A percentile compares a stretch with the other conserved stretches of the same genome.
Conservation (phyloP, 2,113 vertebrate genomes). For the Bubo blakistoni region DNA sequence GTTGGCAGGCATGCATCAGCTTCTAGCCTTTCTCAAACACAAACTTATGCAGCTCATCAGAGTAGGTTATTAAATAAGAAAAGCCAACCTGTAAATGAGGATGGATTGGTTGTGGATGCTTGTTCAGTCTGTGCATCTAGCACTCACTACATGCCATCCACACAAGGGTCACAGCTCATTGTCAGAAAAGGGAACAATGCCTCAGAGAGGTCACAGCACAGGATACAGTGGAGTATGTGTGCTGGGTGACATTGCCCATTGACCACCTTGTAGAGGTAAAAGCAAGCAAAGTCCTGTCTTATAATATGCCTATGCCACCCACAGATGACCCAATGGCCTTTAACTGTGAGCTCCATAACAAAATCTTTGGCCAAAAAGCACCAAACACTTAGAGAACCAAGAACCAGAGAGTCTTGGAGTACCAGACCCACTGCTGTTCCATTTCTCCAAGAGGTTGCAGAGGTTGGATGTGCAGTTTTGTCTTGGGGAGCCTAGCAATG, state of each 20-base stretch:
- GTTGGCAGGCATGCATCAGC: background rate
- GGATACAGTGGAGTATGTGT: too few relatives aligned
- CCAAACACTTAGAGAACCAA: background rate
- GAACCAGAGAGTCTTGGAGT: background rate
- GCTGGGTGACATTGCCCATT: fast-evolving
- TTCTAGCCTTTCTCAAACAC: background rate
- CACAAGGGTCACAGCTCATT: background rate
- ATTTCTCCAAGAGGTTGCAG: background rate
- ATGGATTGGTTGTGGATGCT: background rate
- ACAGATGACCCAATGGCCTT: background rate
- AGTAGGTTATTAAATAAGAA: background rate
- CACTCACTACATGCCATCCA: background rate
- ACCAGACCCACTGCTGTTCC: background rate
- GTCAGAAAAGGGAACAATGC: background rate
- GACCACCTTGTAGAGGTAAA: background rate
- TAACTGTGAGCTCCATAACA: background rate
- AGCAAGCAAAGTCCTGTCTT: background rate
- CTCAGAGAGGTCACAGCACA: background rate
- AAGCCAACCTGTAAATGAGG: background rate
- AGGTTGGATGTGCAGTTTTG: background rate
- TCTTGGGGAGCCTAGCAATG: fast-evolving
- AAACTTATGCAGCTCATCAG: background rate
- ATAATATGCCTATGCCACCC: too few relatives aligned
- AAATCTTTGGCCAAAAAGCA: background rate
- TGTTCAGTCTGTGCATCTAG: background rate